These are phyloP conservation scores for Noctilio leporinus DNA, from an alignment of 2,113 vertebrate species.

Conservation along the genomic window DNA sequence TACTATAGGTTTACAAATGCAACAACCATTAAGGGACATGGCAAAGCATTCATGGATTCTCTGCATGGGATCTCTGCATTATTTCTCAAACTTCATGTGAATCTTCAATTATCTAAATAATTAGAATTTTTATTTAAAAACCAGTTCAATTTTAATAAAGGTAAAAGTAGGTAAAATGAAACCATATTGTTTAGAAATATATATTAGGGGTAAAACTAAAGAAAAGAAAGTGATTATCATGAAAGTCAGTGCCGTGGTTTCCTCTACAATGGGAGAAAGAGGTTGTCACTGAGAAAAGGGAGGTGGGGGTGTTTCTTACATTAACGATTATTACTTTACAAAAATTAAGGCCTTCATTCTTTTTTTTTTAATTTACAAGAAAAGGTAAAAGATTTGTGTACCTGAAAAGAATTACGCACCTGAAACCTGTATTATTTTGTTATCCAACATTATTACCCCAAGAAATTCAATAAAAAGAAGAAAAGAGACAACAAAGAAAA, in stretches of 20 bases:
- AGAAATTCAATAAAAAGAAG: no score
- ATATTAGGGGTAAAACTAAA: not conserved
- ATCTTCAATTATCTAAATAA: not conserved
- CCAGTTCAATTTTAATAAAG: not conserved
- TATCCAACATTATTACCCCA: no score
- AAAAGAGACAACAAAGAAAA: no score
- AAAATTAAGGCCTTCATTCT: not conserved
- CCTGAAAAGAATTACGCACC: no score
- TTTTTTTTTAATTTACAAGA: not conserved
- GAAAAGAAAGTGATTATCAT: not conserved
- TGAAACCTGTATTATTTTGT: no score
- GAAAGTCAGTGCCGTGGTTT: not conserved
- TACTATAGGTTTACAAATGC: not conserved
- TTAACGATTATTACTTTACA: not conserved
- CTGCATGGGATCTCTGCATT: not conserved
- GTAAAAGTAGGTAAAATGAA: not conserved
- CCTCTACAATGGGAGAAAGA: not conserved
- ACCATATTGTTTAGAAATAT: not conserved
- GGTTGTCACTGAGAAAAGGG: not conserved
- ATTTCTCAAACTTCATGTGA: not conserved
- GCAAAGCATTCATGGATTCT: no score
- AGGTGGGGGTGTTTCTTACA: not conserved
- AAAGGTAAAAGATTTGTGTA: no score
- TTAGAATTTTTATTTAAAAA: not conserved
- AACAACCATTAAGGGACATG: not conserved